Conservation (phyloP, 1,140 invertebrate genomes). For the Arion vulgaris region DNA sequence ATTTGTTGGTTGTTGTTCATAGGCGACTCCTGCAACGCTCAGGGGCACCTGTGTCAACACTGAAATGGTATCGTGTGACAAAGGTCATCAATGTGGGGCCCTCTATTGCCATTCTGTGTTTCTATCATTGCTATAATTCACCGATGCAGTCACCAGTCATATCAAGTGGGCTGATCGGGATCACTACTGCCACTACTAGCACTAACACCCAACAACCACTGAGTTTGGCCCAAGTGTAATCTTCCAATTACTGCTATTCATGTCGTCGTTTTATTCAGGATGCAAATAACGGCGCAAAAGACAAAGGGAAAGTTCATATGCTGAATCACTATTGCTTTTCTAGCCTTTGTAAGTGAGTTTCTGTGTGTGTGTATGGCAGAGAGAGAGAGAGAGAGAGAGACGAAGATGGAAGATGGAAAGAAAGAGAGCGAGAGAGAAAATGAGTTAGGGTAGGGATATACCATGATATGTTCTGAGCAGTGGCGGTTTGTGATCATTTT, state of each 20-base stretch:
- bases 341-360: too few species aligned
- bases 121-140: neutral
- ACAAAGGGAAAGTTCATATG: neutral
- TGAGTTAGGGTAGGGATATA: too few species aligned
- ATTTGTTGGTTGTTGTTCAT: conserved; percentile 23
- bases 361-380: too few species aligned
- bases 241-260: neutral
- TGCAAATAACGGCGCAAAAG: neutral
- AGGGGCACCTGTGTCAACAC: conserved; percentile 29
- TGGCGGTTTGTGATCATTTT: too few species aligned
- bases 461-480: too few species aligned
- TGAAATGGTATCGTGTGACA: conserved; percentile 18
- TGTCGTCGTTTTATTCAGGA: neutral
- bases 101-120: neutral
- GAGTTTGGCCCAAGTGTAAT: neutral
- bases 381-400: conserved; percentile 2
- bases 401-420: neutral
- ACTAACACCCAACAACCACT: neutral
- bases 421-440: neutral
- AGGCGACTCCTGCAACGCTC: neutral
- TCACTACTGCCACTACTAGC: neutral
- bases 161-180: neutral
- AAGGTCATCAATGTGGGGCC: neutral
- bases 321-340: neutral
- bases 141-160: neutral